Percentiles rank a stretch among this genome's conserved stretches.
Conservation (phyloP, 2,113 vertebrate genomes). For the Gymnorhina tibicen region DNA sequence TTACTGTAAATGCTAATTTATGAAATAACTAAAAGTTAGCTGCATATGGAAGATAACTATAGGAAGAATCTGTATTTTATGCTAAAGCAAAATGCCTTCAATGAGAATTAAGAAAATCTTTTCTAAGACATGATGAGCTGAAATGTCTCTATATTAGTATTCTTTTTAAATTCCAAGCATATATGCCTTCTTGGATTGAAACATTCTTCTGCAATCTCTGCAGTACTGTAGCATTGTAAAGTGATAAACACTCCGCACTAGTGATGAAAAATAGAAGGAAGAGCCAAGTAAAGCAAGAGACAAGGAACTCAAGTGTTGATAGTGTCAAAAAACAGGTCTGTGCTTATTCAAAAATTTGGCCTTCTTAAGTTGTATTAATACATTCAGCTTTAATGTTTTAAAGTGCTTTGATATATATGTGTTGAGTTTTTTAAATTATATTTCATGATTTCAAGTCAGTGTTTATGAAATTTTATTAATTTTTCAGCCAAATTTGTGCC, state of each 20-base stretch:
- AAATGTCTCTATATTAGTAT: not conserved
- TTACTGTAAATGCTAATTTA: conserved; percentile 13
- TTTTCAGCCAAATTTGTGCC: not conserved
- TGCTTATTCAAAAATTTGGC: not conserved
- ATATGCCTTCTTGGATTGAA: not conserved
- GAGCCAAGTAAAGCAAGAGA: conserved; percentile 31
- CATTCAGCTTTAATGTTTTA: not conserved
- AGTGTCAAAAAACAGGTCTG: not conserved
- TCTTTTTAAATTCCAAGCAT: not conserved
- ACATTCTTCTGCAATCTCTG: not conserved
- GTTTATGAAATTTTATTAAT: not conserved
- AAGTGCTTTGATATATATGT: not conserved
- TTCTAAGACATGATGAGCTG: not conserved
- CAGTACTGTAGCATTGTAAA: not conserved
- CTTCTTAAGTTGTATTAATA: not conserved
- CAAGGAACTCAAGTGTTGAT: not conserved
- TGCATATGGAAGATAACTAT: not conserved
- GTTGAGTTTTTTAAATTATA: not conserved
- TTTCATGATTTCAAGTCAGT: not conserved
- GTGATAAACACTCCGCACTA: not conserved
- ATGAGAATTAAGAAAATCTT: not conserved
- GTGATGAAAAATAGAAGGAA: not conserved
- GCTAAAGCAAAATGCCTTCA: not conserved
- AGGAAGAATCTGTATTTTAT: not conserved
- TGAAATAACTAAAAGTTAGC: conserved; percentile 1